Percentiles rank a stretch among this genome's conserved stretches.
Conservation (phyloP, 2,888 invertebrate genomes). For the Drosophila atripex region DNA sequence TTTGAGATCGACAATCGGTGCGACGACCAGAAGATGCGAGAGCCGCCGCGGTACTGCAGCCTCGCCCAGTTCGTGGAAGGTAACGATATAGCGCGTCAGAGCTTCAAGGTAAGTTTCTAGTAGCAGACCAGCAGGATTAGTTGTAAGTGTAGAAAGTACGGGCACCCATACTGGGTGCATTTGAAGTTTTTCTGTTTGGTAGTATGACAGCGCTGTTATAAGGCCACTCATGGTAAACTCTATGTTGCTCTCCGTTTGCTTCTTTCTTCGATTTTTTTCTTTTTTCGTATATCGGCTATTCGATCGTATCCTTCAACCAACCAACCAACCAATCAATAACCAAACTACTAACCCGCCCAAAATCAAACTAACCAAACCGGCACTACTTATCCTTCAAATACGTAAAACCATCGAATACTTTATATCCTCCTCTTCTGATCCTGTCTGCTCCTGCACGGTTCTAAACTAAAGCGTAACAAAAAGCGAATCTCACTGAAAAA, state of each 20-base stretch:
- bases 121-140: not conserved
- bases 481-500: constrained; percentile 80
- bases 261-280: constrained; percentile 74
- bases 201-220: constrained; percentile 62
- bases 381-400: constrained; percentile 37
- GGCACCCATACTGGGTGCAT: constrained; percentile 30
- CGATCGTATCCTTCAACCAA: constrained; percentile 12
- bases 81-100: constrained; percentile 91
- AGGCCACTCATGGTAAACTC: constrained; percentile 77
- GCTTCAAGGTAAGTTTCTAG: constrained; percentile 86
- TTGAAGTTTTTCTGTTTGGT: constrained; percentile 59
- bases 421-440: constrained; percentile 42
- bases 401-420: constrained; percentile 4
- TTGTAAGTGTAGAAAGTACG: constrained; percentile 30
- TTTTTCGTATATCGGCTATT: constrained; percentile 59
- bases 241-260: constrained; percentile 79
- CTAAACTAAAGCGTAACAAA: constrained; percentile 75
- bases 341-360: constrained; percentile 32
- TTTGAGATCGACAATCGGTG: constrained; percentile 85
- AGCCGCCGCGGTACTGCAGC: constrained; percentile 89
- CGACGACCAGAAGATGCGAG: constrained; percentile 84
- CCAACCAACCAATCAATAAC: constrained; percentile 13
- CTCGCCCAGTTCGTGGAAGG: constrained; percentile 93
- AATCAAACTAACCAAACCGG: constrained; percentile 41
- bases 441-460: constrained; percentile 39